Percentiles rank a stretch among this genome's conserved stretches.
phyloP scores from a whole-genome alignment of 2,113 vertebrate genomes.

The Sturnira hondurensis region DNA sequence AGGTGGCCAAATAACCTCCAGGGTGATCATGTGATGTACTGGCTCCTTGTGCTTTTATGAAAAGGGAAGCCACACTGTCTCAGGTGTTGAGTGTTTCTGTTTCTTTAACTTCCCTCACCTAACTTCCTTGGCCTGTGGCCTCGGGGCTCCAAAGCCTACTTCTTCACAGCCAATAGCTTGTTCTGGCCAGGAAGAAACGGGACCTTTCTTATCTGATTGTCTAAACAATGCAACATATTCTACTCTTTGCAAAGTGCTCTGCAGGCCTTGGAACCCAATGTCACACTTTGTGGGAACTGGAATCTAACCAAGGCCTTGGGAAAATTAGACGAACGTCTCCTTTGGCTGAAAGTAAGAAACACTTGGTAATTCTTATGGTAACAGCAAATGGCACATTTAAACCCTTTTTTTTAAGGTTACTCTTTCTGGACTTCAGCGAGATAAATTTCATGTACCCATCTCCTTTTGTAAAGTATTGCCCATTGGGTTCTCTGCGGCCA shows the following conservation, averaged over 20 bases:
- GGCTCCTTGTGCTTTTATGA: neutral
- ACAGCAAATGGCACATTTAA: neutral
- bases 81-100: neutral
- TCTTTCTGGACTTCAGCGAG: neutral
- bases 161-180: neutral
- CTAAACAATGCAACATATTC: neutral
- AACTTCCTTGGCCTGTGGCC: neutral
- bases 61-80: neutral
- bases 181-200: neutral
- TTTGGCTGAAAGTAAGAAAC: neutral
- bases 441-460: neutral
- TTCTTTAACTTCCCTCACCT: neutral
- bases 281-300: neutral
- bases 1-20: neutral
- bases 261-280: neutral
- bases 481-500: neutral
- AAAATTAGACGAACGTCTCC: neutral
- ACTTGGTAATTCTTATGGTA: neutral
- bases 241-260: neutral
- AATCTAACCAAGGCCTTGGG: neutral
- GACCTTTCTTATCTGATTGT: neutral
- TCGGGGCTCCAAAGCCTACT: neutral
- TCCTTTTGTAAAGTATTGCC: neutral
- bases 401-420: neutral
- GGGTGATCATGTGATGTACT: neutral